Conservation (phyloP, 2,888 invertebrate genomes). For the Ectemnius continuus region DNA sequence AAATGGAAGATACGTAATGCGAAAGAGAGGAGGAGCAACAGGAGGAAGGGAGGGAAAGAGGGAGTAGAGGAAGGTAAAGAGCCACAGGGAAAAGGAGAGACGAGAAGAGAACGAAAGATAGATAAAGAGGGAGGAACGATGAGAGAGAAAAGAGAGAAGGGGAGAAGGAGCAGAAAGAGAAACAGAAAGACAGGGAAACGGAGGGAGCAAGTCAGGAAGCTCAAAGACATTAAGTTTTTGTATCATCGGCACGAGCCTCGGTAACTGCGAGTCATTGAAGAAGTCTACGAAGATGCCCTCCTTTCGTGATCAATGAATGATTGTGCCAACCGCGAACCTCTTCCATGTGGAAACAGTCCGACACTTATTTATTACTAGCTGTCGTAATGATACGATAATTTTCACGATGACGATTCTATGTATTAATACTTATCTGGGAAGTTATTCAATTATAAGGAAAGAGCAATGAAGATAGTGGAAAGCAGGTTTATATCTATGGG, state of each 20-base stretch:
- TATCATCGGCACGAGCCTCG: slow-evolving; percentile 32
- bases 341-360: too few species aligned
- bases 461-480: too few species aligned
- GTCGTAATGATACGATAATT: too few species aligned
- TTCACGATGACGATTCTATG: too few species aligned
- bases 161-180: neutral
- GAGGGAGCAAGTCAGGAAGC: slow-evolving; percentile 43
- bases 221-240: slow-evolving; percentile 57
- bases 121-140: neutral
- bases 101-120: neutral
- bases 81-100: neutral
- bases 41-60: neutral
- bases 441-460: too few species aligned
- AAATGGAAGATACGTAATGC: neutral
- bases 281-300: neutral
- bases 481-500: too few species aligned
- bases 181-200: neutral
- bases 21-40: neutral
- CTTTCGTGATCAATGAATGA: neutral
- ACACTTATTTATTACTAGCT: too few species aligned
- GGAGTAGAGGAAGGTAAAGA: too few species aligned
- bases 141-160: neutral
- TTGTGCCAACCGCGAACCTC: too few species aligned
- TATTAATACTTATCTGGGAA: too few species aligned
- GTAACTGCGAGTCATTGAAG: slow-evolving; percentile 17